A percentile compares a stretch with the other conserved stretches of the same genome.
Evolutionary conservation across 2,888 invertebrate genomes (phyloP).

Genomic region (Apamea epomidion): DNA sequence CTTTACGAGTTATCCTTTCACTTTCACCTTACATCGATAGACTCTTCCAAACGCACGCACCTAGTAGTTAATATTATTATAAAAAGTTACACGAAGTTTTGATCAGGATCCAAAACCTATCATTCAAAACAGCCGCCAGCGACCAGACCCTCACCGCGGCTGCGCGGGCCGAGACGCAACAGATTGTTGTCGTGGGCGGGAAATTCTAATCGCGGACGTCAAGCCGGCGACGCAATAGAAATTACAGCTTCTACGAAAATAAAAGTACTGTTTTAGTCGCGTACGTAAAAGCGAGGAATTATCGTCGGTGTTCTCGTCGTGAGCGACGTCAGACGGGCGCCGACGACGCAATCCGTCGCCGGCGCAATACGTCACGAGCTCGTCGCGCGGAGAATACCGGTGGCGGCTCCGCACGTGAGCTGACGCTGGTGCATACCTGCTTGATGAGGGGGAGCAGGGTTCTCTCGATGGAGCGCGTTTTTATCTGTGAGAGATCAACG

Average conservation of each 20-base stretch:
- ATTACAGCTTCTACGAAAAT: slow-evolving; percentile 82
- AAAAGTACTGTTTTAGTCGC: slow-evolving; percentile 81
- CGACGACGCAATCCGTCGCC: slow-evolving; percentile 73
- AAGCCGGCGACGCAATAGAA: slow-evolving; percentile 76
- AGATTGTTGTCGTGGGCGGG: slow-evolving; percentile 86
- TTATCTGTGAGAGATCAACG: slow-evolving; percentile 94
- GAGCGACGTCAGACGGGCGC: slow-evolving; percentile 80
- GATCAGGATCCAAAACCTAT: slow-evolving; percentile 34
- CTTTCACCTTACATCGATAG: slow-evolving; percentile 25
- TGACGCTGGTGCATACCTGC: slow-evolving; percentile 93
- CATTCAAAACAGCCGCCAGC: slow-evolving; percentile 77
- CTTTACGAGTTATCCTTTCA: slow-evolving; percentile 32
- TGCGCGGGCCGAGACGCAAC: slow-evolving; percentile 85
- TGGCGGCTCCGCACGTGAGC: slow-evolving; percentile 34
- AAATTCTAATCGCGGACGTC: slow-evolving; percentile 83
- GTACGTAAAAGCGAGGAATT: slow-evolving; percentile 80
- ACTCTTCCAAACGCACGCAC: slow-evolving; percentile 3
- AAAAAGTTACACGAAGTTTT: slow-evolving; percentile 23
- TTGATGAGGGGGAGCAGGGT: slow-evolving; percentile 98
- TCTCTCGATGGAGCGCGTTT: slow-evolving; percentile 98
- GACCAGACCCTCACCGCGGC: slow-evolving; percentile 76
- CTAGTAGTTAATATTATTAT: slow-evolving; percentile 15
- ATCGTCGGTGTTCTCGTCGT: slow-evolving; percentile 76
- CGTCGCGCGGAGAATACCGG: slow-evolving; percentile 41
- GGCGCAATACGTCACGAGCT: slow-evolving; percentile 71